Base-by-base conservation (phyloP, 1,140 invertebrate species). In the Lepidotrigona ventralis region DNA sequence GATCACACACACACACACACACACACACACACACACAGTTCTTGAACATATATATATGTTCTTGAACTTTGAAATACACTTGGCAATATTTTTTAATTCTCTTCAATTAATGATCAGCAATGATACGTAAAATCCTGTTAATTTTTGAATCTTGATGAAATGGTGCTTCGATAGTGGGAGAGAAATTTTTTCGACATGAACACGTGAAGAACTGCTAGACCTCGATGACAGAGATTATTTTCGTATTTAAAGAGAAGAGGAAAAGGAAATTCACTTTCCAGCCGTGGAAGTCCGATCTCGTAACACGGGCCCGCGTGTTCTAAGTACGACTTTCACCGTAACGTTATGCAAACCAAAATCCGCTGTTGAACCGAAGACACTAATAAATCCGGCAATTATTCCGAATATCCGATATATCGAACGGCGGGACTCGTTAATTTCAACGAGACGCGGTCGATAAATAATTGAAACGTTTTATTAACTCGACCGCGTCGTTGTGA, bases 271-370 rank as follows among this genome's bases (percentile, higher is more conserved):
- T 81, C 66, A 75, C 29, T 64, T 81, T 81, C 63, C 46, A 63
- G 8, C 9, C 39, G 21, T 51, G 72, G n/a, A 69, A 17, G 26
- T 60, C 75, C 64, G 72, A 70, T 70, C 56, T 71, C 26, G 12
- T 12, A 14, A 58, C 70, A 51, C 46, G n/a, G 39, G 8, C 8
- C 54, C 23, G 70, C 71, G 33, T 33, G 33, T 64, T 51, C n/a
- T 51, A n/a, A 19, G 53, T n/a, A 17, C 46, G 21, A 78, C 56
- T 78, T 83, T 83, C 66, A 53, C 64, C 74, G 6, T 77, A 70
- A 46, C 66, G 46, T 71, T 78, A 70, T 29, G 64, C 54, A 82
- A 46, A 83, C 8, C 75, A 33, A 78, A 71, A 83, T 83, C 54
- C 54, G 33, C 58, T n/a, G 14, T 26, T 8, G 39, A n/a, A 23